phyloP scores from a whole-genome alignment of 2,797 vertebrate genomes.

The Myripristis jacobus region DNA sequence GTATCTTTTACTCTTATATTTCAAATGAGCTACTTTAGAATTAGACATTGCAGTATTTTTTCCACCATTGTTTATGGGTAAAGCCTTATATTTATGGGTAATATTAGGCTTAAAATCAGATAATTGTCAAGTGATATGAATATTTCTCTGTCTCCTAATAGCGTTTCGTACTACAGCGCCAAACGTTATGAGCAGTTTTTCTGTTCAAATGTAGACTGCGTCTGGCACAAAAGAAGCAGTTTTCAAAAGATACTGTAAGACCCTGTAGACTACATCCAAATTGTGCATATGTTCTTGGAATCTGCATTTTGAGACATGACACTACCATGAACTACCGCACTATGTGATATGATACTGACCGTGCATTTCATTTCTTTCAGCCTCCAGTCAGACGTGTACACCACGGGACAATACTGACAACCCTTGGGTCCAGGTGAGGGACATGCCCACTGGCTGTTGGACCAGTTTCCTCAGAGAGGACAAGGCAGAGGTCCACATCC shows the following conservation, averaged over 20 bases:
- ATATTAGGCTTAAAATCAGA: background rate
- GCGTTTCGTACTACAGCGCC: no score
- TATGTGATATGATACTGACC: conserved; percentile 13
- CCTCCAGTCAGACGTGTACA: conserved; percentile 68
- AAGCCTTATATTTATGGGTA: no score
- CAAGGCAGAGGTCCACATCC: conserved; percentile 80
- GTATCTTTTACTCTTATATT: no score
- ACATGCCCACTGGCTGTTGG: conserved; percentile 76
- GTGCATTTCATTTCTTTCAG: conserved; percentile 66
- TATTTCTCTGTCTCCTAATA: background rate
- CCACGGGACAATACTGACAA: conserved; percentile 25
- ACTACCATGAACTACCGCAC: conserved; percentile 4
- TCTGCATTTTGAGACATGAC: no score
- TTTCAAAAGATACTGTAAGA: no score
- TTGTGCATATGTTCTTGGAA: no score
- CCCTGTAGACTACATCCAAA: no score
- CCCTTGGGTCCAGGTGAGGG: conserved; percentile 59
- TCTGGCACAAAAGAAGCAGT: background rate
- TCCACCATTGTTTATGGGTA: no score
- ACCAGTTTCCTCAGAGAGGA: conserved; percentile 67
- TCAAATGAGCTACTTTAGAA: no score
- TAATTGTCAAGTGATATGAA: background rate
- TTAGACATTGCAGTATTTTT: no score
- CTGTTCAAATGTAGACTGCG: background rate
- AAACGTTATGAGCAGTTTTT: background rate